Evolutionary conservation across 2,888 invertebrate species (phyloP).

Genomic region (Blera fallax): DNA sequence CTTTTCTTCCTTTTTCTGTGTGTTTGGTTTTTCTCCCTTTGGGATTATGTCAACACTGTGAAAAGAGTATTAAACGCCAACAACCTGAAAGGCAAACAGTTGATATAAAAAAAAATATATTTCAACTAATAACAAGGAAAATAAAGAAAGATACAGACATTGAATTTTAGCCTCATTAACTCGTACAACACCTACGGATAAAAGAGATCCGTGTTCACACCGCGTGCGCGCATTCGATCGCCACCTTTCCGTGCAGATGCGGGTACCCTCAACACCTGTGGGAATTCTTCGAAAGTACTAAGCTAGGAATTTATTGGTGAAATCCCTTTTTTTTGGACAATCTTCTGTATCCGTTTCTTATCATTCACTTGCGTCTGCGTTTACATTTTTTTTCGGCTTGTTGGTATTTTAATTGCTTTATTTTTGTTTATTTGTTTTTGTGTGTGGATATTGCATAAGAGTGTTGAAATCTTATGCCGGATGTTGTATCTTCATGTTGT

Average conservation of each 20-base stretch:
- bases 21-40: background rate
- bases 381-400: background rate
- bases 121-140: slow-evolving; percentile 5
- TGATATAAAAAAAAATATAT: slow-evolving; percentile 13
- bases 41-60: slow-evolving; percentile 45
- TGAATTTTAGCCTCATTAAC: slow-evolving; percentile 9
- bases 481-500: slow-evolving; percentile 33
- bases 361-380: background rate
- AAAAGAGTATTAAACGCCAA: background rate
- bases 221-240: slow-evolving; percentile 7
- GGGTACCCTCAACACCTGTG: slow-evolving; percentile 20
- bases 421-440: slow-evolving; percentile 35
- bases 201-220: slow-evolving; percentile 26
- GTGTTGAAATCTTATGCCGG: slow-evolving; percentile 52
- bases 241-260: background rate
- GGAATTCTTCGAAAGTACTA: slow-evolving; percentile 14
- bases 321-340: slow-evolving; percentile 34
- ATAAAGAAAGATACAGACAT: slow-evolving; percentile 12
- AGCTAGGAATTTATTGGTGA: slow-evolving; percentile 51
- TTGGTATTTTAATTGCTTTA: slow-evolving; percentile 29
- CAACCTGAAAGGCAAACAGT: background rate
- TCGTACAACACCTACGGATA: slow-evolving; percentile 13
- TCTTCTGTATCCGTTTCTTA: slow-evolving; percentile 41
- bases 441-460: slow-evolving; percentile 48
- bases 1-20: background rate